Evolutionary conservation across 2,113 vertebrate species (phyloP).

Genomic region (Scatophagus argus): DNA sequence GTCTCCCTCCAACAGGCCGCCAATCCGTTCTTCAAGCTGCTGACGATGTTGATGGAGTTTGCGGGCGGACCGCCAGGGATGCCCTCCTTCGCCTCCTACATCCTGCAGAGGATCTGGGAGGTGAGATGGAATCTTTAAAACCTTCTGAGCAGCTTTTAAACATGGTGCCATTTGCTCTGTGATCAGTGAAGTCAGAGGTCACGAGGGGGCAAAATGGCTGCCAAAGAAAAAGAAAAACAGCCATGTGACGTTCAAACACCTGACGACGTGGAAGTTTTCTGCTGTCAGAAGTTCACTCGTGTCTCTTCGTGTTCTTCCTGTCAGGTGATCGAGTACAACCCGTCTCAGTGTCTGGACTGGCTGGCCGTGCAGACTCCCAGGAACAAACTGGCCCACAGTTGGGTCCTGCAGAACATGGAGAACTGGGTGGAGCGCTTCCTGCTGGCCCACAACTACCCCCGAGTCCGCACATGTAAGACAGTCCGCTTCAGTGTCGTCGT

Average conservation of each 20-base stretch:
- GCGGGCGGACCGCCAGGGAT: slow-evolving; percentile 97
- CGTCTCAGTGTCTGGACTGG: slow-evolving; percentile 99
- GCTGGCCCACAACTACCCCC: slow-evolving; percentile 97
- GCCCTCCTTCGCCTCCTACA: slow-evolving; percentile 98
- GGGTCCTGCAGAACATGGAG: slow-evolving; percentile 99
- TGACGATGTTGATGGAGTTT: slow-evolving; percentile 99
- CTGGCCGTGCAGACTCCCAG: slow-evolving; percentile 97
- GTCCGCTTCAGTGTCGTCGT: neutral
- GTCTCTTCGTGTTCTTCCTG: neutral
- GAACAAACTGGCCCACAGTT: slow-evolving; percentile 98
- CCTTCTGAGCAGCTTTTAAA: too few relatives aligned
- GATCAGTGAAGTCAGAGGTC: too few relatives aligned
- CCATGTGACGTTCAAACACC: too few relatives aligned
- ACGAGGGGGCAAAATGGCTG: too few relatives aligned
- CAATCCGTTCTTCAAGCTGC: slow-evolving; percentile 98
- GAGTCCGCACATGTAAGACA: slow-evolving; percentile 96
- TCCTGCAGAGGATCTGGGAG: slow-evolving; percentile 99
- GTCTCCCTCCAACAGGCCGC: slow-evolving; percentile 86
- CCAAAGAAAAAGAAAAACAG: too few relatives aligned
- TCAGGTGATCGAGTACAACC: slow-evolving; percentile 99
- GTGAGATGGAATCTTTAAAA: too few relatives aligned
- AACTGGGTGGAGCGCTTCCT: slow-evolving; percentile 99
- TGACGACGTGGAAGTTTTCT: too few relatives aligned
- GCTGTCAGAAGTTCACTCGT: too few relatives aligned
- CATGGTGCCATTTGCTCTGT: too few relatives aligned